A percentile compares a stretch with the other conserved stretches of the same genome.
phyloP scores from a whole-genome alignment of 1,140 invertebrate genomes.

The Drosophila lacertosa region DNA sequence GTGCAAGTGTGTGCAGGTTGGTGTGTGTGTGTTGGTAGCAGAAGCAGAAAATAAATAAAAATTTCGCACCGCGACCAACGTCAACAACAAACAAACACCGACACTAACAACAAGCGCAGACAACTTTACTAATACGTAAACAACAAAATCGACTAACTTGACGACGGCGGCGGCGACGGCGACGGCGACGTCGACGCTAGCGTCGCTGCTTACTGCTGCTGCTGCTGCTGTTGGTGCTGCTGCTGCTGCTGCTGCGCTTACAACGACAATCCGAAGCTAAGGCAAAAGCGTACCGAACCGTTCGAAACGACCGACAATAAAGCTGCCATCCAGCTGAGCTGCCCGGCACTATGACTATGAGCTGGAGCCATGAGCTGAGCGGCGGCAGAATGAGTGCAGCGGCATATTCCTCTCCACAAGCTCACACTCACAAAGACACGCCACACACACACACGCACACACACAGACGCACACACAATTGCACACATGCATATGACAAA shows the following conservation, averaged over 20 bases:
- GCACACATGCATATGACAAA: slow-evolving; percentile 22
- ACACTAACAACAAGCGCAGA: slow-evolving; percentile 60
- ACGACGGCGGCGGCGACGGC: slow-evolving; percentile 14
- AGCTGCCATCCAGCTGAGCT: slow-evolving; percentile 74
- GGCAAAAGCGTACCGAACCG: slow-evolving; percentile 74
- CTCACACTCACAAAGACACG: slow-evolving; percentile 23
- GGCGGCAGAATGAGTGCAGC: slow-evolving; percentile 61
- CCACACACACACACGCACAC: background rate
- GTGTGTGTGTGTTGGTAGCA: slow-evolving; percentile 41
- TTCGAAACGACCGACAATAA: slow-evolving; percentile 80
- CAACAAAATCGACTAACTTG: slow-evolving; percentile 48
- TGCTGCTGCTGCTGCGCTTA: slow-evolving; percentile 47
- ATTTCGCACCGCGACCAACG: slow-evolving; percentile 76
- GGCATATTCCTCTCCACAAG: slow-evolving; percentile 40
- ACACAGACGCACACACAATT: background rate
- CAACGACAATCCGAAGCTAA: slow-evolving; percentile 64
- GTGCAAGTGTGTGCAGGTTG: slow-evolving; percentile 14
- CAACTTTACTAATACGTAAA: slow-evolving; percentile 67
- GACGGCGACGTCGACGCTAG: slow-evolving; percentile 23
- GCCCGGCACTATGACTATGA: slow-evolving; percentile 52
- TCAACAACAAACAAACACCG: slow-evolving; percentile 77
- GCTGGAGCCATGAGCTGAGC: slow-evolving; percentile 51
- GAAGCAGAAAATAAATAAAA: slow-evolving; percentile 66
- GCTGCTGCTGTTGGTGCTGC: slow-evolving; percentile 22
- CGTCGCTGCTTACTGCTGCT: slow-evolving; percentile 32